Base-by-base conservation (phyloP, 2,797 vertebrate species). In the Arvicola amphibius region DNA sequence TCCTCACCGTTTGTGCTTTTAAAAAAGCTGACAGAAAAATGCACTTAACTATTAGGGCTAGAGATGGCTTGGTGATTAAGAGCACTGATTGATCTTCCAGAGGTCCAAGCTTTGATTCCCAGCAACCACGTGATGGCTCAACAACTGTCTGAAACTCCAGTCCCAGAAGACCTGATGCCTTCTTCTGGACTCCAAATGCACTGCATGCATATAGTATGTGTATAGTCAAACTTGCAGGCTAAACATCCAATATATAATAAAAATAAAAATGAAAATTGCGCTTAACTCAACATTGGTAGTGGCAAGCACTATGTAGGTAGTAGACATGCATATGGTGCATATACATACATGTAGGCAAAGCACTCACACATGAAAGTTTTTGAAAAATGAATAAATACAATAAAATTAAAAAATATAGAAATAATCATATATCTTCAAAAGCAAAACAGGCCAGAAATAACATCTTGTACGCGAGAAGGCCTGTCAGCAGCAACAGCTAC, bases 371-470 rank as follows among this genome's bases (percentile, higher is more conserved):
- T 21, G 61, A 65, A 65, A 65, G 19, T 59, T 48, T 84, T 46
- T 13, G 13, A 84, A 84, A 84, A 48, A 19, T 43, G 14, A 63
- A 16, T 61, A 83, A 61, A 43, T 83, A 14, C 32, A 83, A 83
- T 63, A 63, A 93, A 51, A 91, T 67, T 71, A 40, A 92, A 74
- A 48, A 59, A 74, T 80, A 90, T 86, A 93, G 40, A 92, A 74
- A 81, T 88, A 88, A 3, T 23, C 1, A 56, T 34, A 34, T 59
- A 43, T 74, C 53, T 40, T 94, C 51, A 81, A 10, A 92, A 87
- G 69, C 63, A 46, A 85, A 88, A 34, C n/a, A 67, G 9, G 34
- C 9, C 76, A 40, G 63, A 85, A 92, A 43, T 32, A 88, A 86
- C 27, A 32, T 46, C 51, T 53, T 56, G 16, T 78, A 40, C 11